Evolutionary conservation across 2,113 vertebrate species (phyloP).

Genomic region (Sterrhoptilus dennistouni): DNA sequence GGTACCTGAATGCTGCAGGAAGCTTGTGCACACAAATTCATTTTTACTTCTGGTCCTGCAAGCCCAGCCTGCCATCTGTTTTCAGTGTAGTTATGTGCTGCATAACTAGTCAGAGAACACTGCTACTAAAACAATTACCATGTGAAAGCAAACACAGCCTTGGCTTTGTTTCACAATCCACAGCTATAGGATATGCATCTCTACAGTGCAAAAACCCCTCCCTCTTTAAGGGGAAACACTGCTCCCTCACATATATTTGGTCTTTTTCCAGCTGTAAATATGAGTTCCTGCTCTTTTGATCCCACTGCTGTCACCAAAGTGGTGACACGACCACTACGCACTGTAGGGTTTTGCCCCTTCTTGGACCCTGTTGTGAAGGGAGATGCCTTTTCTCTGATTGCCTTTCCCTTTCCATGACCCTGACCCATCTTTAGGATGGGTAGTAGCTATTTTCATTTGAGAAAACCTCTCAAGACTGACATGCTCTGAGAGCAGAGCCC

Average conservation of each 20-base stretch:
- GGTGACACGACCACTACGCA: fast-evolving
- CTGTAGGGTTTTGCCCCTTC: neutral
- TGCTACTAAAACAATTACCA: neutral
- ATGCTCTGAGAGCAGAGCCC: neutral
- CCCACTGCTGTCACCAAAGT: neutral
- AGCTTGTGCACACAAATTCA: neutral
- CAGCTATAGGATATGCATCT: neutral
- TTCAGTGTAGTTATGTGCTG: neutral
- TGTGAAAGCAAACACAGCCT: neutral
- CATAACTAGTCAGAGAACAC: neutral
- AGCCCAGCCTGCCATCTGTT: neutral
- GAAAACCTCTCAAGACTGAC: neutral
- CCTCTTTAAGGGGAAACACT: neutral
- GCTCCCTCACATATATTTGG: neutral
- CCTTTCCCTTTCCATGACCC: neutral
- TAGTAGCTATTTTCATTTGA: neutral
- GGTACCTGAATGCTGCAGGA: neutral
- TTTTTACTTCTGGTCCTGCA: neutral
- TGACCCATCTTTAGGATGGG: neutral
- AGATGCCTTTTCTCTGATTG: neutral
- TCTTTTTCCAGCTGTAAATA: neutral
- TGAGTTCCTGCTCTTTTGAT: neutral
- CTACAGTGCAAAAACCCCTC: neutral
- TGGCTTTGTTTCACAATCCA: neutral
- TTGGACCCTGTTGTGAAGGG: neutral